A percentile compares a stretch with the other conserved stretches of the same genome.
These are phyloP conservation scores for Hirudinaria manillensis DNA, from an alignment of 2,888 invertebrate species.

Conservation along the genomic window DNA sequence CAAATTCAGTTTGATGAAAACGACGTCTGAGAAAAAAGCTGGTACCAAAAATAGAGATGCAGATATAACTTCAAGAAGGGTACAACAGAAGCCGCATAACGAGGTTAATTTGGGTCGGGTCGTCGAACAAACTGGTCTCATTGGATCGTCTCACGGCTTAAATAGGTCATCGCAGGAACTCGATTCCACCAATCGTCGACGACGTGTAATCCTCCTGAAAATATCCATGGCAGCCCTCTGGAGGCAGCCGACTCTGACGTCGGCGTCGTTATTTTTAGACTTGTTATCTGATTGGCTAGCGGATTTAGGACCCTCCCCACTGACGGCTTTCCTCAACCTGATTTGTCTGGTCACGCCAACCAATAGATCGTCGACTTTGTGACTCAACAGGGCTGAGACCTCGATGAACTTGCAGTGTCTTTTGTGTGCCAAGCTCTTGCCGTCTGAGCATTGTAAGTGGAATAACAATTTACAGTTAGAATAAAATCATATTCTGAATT, in stretches of 20 bases:
- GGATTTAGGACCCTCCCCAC: background rate
- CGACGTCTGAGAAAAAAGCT: no score
- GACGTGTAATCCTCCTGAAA: conserved; percentile 30
- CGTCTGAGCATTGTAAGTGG: conserved; percentile 32
- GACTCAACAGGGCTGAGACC: conserved; percentile 89
- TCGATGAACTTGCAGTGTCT: conserved; percentile 84
- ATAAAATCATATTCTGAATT: background rate
- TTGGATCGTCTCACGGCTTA: conserved; percentile 29
- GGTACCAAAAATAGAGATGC: no score
- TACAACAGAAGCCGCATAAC: no score
- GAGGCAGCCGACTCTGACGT: conserved; percentile 27
- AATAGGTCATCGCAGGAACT: conserved; percentile 33
- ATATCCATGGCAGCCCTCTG: conserved; percentile 33
- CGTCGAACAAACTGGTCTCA: no score
- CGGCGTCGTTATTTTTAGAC: background rate
- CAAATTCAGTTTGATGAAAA: no score
- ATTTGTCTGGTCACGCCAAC: conserved; percentile 87
- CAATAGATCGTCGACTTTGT: conserved; percentile 87
- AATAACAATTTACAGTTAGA: background rate
- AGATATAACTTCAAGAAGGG: no score
- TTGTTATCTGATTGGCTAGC: background rate
- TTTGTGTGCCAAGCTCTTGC: conserved; percentile 34
- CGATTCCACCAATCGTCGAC: conserved; percentile 23
- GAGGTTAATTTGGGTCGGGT: no score
- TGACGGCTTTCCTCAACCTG: conserved; percentile 58